Base-by-base conservation (phyloP, 2,113 vertebrate genomes). In the Dasyornis broadbenti region DNA sequence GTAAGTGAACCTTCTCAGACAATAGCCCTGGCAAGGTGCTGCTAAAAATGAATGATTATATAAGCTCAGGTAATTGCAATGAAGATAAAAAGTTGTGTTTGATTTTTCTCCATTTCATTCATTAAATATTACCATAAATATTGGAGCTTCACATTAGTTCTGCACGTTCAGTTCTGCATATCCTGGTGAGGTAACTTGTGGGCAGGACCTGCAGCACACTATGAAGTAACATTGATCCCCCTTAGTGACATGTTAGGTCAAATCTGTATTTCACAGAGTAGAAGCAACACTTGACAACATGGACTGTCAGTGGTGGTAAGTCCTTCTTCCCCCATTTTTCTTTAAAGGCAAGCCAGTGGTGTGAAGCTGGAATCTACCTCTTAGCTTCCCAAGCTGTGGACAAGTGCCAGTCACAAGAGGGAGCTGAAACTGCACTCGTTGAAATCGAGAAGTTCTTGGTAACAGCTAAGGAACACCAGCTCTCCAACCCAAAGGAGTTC, bases 371-470 rank as follows among this genome's bases (percentile, higher is more conserved):
- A 69, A 98, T 99, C 96, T 99, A 99, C 96, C 98, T 99, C 95
- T 97, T 99, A 92, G 99, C 99, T 77, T 99, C 99, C 64, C 99
- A 99, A 97, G 98, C 99, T 82, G 98, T 99, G 87, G 99, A 99
- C 94, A 99, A 99, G 92, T 99, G 99, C 96, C 99, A 99, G 95
- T 99, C 99, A 53, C 99, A 99, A 97, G 99, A 99, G 82, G 99
- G 99, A 54, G 98, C 99, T 27, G 99, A 99, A 94, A 97, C 98
- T 26, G 99, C 99, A 7, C 97, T 99, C 31, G 96, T 95, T 24
- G 99, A 99, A 97, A 99, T 99, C 6, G 98, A 99, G 90, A 95
- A 80, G 30, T 99, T 99, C 94, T 97, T 99, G 96, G 97, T 97
- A 83, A 98, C 98, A 1, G 98, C 98, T 19, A 98, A 98, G 64